Evolutionary conservation across 2,888 invertebrate genomes (phyloP), one percentile per base, ranked within the genome.

Genomic region (Lasioglossum pauxillum): DNA sequence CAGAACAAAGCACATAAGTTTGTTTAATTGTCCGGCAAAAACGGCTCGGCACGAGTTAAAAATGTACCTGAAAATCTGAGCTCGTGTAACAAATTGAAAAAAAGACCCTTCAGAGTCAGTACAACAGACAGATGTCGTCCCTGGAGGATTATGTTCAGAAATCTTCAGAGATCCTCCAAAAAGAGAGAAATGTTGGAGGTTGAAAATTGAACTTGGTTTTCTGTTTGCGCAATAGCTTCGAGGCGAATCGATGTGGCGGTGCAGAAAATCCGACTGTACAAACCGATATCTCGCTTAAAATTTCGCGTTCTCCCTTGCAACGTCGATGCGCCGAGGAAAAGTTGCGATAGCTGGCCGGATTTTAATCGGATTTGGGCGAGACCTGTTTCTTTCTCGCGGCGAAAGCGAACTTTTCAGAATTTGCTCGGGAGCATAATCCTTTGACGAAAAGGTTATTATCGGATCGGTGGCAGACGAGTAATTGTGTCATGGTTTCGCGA

Each of bases 401-500:
- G 64, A 31, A 0, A 16, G 16, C 31, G 64, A 27, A 64, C 64
- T 64, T 64, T 31, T 12, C 16, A 16, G 64, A 64, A 31, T 64
- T 31, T 64, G 7, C 64, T 31, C 14, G 16, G 64, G 2, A 27
- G 16, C 64, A 2, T 27, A 16, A 64, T 64, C 64, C 64, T 64
- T 64, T 31, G 64, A 64, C 31, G 64, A 31, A 64, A 64, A 64
- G 16, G 64, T 64, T 31, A 64, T 64, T 64, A 38, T 67, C 67
- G 10, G 64, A 75, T 67, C n/a, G 49, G 53, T n/a, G 75, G 73
- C 78, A 31, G 38, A 35, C 67, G 67, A 80, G 72, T 75, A 86
- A 86, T 86, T 78, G 78, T 86, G 85, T 86, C 85, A 86, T 35
- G 84, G 80, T 76, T 85, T 60, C 81, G 12, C 80, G 75, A 73